phyloP scores from a whole-genome alignment of 1,140 invertebrate genomes.

The Heliothis subflexa region DNA sequence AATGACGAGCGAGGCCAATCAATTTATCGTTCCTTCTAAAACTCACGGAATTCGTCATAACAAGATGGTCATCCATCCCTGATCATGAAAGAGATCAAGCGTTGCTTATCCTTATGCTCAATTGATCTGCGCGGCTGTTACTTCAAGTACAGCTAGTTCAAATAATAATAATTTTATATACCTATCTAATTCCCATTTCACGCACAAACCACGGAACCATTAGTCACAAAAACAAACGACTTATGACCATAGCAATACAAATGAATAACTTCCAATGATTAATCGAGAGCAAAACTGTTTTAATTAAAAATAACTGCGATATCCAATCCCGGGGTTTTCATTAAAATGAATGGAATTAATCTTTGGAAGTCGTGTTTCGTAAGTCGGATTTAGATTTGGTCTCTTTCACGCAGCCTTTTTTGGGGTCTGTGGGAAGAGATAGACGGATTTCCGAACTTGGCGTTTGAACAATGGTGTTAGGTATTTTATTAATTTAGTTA shows the following conservation, averaged over 20 bases:
- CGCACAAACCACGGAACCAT: background rate
- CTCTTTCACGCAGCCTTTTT: background rate
- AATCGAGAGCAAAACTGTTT: slow-evolving; percentile 39
- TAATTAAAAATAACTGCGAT: slow-evolving; percentile 48
- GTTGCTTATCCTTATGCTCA: too few relatives aligned
- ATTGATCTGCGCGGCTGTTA: too few relatives aligned
- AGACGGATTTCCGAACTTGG: background rate
- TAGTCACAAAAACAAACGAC: slow-evolving; percentile 14
- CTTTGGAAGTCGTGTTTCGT: slow-evolving; percentile 36
- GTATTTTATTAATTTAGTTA: background rate
- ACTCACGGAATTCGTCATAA: too few relatives aligned
- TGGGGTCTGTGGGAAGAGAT: background rate
- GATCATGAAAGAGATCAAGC: background rate
- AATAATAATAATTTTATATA: too few relatives aligned
- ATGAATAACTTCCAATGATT: slow-evolving; percentile 42
- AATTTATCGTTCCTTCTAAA: too few relatives aligned
- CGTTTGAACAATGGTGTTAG: background rate
- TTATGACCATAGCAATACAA: slow-evolving; percentile 28
- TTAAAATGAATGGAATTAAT: slow-evolving; percentile 39
- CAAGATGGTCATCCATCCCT: too few relatives aligned
- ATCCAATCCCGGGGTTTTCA: slow-evolving; percentile 31
- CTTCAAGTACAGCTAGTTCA: background rate
- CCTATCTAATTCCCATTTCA: background rate
- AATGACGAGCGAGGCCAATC: too few relatives aligned
- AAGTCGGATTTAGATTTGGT: slow-evolving; percentile 29